Base-by-base conservation (phyloP, 2,888 invertebrate species). In the Drosophila helvetica region DNA sequence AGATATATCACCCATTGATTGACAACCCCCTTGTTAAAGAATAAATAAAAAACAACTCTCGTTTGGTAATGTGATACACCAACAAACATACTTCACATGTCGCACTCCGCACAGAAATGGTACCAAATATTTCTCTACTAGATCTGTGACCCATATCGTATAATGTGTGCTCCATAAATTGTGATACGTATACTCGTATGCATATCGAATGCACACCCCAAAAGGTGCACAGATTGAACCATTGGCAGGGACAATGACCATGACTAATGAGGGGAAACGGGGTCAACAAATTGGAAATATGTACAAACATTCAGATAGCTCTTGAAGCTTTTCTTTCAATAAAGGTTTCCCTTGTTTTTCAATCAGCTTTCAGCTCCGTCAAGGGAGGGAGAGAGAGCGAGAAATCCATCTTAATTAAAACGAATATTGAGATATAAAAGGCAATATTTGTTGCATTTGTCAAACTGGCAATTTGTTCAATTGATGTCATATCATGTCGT, bases 401-500 rank as follows among this genome's bases (percentile, higher is more conserved):
- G 50, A 67, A 56, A 66, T 66, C 66, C 66, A 66, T 66, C 66
- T 67, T 66, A 67, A 66, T 66, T 66, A 48, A 56, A 67, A 19
- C 18, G 48, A 38, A 66, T 45, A 67, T 45, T 55, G 55, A 67
- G 48, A 66, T 17, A 33, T 33, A 58, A 51, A 43, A 67, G 51
- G 22, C 52, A 68, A 33, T 15, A 15, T 38, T 69, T 68, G 72
- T 15, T 46, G 63, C 42, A 50, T 68, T 69, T 68, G 68, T 68
- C 70, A 54, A 48, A 47, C 57, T 15, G 45, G 30, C 70, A 68
- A 68, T 68, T 68, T 69, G 70, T 53, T 59, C 53, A 69, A 68
- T 60, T 68, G 68, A 69, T 68, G 68, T 68, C 70, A 69, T 60
- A 60, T 59, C 68, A 33, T 53, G 53, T 68, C 68, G 70, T 71